Percentiles rank a stretch among this genome's conserved stretches.
Conservation (phyloP, 2,113 vertebrate species). For the Thomomys bottae region DNA sequence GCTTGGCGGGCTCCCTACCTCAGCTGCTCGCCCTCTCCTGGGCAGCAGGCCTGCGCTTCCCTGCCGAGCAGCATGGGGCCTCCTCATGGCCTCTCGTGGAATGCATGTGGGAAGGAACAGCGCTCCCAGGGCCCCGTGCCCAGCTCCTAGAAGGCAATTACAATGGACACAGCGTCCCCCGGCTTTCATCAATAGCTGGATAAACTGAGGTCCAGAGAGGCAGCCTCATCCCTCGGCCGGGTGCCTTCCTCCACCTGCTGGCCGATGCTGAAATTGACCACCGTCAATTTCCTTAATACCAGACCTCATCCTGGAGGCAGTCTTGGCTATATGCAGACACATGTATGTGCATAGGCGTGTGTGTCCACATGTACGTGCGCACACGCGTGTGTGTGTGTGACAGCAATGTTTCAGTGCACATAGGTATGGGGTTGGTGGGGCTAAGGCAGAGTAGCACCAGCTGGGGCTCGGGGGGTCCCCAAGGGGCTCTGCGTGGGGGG, state of each 20-base stretch:
- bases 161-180: background rate
- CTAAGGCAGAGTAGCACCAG: background rate
- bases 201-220: background rate
- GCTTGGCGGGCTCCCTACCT: background rate
- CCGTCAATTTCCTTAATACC: accelerated
- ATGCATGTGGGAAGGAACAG: too few species aligned
- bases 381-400: accelerated
- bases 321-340: too few species aligned
- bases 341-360: too few species aligned
- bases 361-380: background rate
- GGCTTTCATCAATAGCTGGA: background rate
- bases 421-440: background rate
- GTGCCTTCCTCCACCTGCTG: too few species aligned
- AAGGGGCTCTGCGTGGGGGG: accelerated
- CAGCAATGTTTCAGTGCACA: too few species aligned
- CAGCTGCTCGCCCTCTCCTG: background rate
- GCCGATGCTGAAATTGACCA: background rate
- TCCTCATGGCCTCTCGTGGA: background rate
- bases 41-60: too few species aligned
- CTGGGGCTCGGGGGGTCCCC: background rate
- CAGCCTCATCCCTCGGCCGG: background rate
- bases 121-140: background rate
- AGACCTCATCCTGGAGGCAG: background rate
- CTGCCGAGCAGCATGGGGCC: background rate
- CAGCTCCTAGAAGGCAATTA: background rate